Conservation (phyloP, 2,888 invertebrate genomes). For the Caradrina kadenii region DNA sequence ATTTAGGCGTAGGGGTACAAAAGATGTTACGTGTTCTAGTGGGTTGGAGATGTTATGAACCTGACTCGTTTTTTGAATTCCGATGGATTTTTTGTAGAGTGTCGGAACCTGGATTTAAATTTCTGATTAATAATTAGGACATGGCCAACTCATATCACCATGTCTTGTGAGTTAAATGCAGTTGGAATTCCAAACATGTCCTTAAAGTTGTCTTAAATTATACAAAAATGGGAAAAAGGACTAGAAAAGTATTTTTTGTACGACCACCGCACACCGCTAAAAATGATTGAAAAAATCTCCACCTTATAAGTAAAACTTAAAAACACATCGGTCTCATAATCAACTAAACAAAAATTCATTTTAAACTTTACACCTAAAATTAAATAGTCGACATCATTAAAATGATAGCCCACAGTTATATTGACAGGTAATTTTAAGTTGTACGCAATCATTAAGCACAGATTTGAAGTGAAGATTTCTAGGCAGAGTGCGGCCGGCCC, state of each 20-base stretch:
- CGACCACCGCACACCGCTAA: too few relatives aligned
- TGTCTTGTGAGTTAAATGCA: too few relatives aligned
- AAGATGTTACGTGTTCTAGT: conserved; percentile 45
- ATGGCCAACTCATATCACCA: too few relatives aligned
- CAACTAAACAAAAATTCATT: conserved; percentile 49
- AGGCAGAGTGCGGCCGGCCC: conserved; percentile 77
- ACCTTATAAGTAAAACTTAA: background rate
- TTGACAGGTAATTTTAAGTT: conserved; percentile 77
- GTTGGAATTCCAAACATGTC: too few relatives aligned
- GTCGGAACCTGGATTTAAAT: background rate
- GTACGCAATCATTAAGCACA: conserved; percentile 74
- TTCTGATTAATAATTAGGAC: background rate
- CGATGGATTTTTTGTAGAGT: conserved; percentile 32
- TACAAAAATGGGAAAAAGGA: too few relatives aligned
- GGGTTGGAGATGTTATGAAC: conserved; percentile 32
- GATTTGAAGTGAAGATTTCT: conserved; percentile 77
- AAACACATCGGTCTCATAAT: conserved; percentile 33
- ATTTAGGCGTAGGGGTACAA: conserved; percentile 57
- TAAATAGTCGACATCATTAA: conserved; percentile 67
- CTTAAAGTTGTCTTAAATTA: too few relatives aligned
- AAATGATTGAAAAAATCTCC: background rate
- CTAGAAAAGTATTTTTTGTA: too few relatives aligned
- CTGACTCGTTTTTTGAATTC: conserved; percentile 31
- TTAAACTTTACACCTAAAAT: conserved; percentile 61
- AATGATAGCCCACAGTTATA: conserved; percentile 71